Evolutionary conservation across 2,888 invertebrate species (phyloP), one percentile per base, ranked within the genome.

Genomic region (Sesamia inferens): DNA sequence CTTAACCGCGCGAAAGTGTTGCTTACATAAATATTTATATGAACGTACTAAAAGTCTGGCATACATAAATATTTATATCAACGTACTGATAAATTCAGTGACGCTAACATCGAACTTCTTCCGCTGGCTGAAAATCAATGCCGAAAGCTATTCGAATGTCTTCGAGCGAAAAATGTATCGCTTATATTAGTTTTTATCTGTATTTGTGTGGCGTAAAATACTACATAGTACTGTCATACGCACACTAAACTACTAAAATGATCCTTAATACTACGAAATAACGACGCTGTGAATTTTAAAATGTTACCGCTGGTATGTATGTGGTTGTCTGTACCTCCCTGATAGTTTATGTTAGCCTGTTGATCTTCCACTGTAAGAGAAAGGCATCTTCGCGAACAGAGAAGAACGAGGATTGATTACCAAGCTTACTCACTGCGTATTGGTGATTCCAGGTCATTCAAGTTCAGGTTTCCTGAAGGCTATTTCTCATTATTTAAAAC

Each of bases 81-180:
- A 58, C 54, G 59, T 76, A 68, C 81, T 85, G 84, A 85, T 82
- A 85, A 82, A 84, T 84, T 85, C 85, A 85, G 79, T 24, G 79
- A 55, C 68, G 82, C 76, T 63, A 71, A 66, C 71, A 76, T 79
- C 74, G 79, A 81, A 84, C 74, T 55, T n/a, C 68, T 82, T 84
- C 76, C 82, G 74, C 73, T 75, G 42, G 59, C 55, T 75, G 71
- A 66, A 82, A 84, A 82, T 82, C 84, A 81, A 84, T 78, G 79
- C 22, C 62, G 59, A 39, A 65, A 81, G 81, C 81, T 81, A 81
- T 81, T 68, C 31, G 51, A 14, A 78, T 62, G 78, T 58, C 65
- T 71, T 71, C 64, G 58, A 69, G 79, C 72, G 77, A 63, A 61
- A 81, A 80, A 80, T 67, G 57, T 69, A 47, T 51, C 39, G 76